Evolutionary conservation across 2,888 invertebrate species (phyloP), one percentile per base, ranked within the genome.

Genomic region (Ophion ventricosus): DNA sequence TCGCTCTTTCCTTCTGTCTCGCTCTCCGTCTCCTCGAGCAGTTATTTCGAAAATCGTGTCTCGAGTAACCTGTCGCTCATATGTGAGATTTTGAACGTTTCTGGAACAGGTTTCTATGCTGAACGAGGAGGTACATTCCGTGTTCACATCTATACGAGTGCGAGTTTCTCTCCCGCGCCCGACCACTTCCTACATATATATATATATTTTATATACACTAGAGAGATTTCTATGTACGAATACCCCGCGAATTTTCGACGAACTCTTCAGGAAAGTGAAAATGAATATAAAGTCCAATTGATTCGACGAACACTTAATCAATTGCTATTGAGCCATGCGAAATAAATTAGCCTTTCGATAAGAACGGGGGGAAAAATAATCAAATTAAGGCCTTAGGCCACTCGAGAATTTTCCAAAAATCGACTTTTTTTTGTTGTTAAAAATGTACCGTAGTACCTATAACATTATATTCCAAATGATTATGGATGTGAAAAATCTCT

Each of bases 31-130:
- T 49, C 23, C 26, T 64, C 66, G 43, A 26, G 57, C 67, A 23
- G 66, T 59, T 67, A 54, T 74, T 35, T 63, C 70, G 69, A 40
- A 80, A 63, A 64, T 76, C 73, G 54, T 82, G 81, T 79, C 35
- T 80, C 67, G 59, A 11, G 87, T 88, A 88, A 87, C 87, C 87
- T 88, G 88, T 88, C 88, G 88, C 88, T 88, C 89, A 88, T 88
- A 88, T 88, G 88, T 88, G 88, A 88, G 88, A 89, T 87, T 87
- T 87, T 74, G 84, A 87, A 87, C 87, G 88, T 87, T 82, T 83
- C 85, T 85, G 87, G 88, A 88, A 83, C 88, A 89, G 89, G 89
- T 86, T 87, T 83, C 76, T 82, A 89, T 88, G 87, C 70, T 67
- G 85, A 67, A 67, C 82, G 87, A 89, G 87, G 88, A 89, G 89